Evolutionary conservation across 2,797 vertebrate genomes (phyloP).

Genomic region (Knipowitschia caucasica): DNA sequence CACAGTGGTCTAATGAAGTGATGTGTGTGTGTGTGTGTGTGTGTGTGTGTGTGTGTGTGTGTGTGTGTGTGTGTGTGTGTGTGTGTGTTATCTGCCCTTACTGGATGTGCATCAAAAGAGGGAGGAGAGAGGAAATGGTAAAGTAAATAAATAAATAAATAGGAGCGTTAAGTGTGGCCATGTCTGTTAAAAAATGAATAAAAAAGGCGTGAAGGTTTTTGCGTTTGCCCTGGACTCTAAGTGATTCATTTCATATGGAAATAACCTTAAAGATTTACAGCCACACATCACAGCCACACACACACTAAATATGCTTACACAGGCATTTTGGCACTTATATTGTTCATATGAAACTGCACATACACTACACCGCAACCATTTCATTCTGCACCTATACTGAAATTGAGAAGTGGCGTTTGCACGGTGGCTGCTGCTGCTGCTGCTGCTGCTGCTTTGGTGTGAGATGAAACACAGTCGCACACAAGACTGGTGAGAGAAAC

Average conservation of each 20-base stretch:
- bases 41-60: conserved; percentile 64
- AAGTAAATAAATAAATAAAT: conserved; percentile 52
- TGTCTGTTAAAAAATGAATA: conserved; percentile 48
- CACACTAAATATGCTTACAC: conserved; percentile 63
- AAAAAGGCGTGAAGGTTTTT: too few relatives aligned
- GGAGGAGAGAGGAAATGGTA: conserved; percentile 22
- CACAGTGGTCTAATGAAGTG: conserved; percentile 73
- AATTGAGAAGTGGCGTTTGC: conserved; percentile 60
- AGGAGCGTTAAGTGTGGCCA: conserved; percentile 53
- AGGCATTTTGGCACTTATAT: conserved; percentile 60
- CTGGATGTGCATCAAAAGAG: conserved; percentile 45
- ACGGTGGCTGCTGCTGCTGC: conserved; percentile 43
- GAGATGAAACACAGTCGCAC: conserved; percentile 76
- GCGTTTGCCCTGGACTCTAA: conserved; percentile 60
- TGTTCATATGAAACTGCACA: conserved; percentile 59
- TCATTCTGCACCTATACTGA: conserved; percentile 57
- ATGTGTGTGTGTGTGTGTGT: conserved; percentile 66
- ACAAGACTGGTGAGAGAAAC: conserved; percentile 94
- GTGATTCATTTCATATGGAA: conserved; percentile 76
- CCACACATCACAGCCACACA: conserved; percentile 60
- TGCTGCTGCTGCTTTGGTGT: conserved; percentile 62
- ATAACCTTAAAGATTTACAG: conserved; percentile 69
- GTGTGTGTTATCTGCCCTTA: conserved; percentile 64
- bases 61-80: conserved; percentile 63
- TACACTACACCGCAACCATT: conserved; percentile 17